Base-by-base conservation (phyloP, 2,113 vertebrate genomes). In the Dicaeum eximium region DNA sequence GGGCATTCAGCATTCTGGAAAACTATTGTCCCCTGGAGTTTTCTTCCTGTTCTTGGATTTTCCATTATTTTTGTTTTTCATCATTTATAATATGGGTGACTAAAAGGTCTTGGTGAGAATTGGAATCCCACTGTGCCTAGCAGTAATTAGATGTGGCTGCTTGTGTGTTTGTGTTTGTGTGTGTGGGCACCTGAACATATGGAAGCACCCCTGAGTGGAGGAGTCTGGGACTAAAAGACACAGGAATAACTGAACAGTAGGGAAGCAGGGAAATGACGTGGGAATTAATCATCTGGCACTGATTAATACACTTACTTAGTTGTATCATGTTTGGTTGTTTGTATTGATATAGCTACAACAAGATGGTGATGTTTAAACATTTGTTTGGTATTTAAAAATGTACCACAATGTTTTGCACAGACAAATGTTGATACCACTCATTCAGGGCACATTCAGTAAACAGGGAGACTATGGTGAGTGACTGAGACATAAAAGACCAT, bases 331-430 rank as follows among this genome's bases (percentile, higher is more conserved):
- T 95, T 96, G 33, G 74, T 93, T 97, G 94, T 97, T 97, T 96
- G 78, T 97, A 94, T 92, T 97, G 92, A 91, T 90, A 44, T 64
- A 87, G 91, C 62, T 92, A 93, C 88, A 96, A 96, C 94, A 94
- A 97, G 94, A 95, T 97, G 95, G 95, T 94, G 65, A 94, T 95
- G 91, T 94, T 96, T 96, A 96, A 96, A 96, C 95, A 94, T 91
- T 96, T 91, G 80, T 94, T 97, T 88, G 83, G 66, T 96, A 95
- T 91, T 95, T 96, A 78, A 94, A 96, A 96, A 92, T 77, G 70
- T 91, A 94, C 90, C 79, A 86, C 92, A 95, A 86, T 83, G 92
- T 95, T 97, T 97, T 93, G 35, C 53, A 66, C 77, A 92, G 93
- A 57, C 80, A 93, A 91, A 84, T 91, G 91, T 88, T 92, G 95